phyloP scores from a whole-genome alignment of 2,888 invertebrate species.

The Salpingus planirostris region DNA sequence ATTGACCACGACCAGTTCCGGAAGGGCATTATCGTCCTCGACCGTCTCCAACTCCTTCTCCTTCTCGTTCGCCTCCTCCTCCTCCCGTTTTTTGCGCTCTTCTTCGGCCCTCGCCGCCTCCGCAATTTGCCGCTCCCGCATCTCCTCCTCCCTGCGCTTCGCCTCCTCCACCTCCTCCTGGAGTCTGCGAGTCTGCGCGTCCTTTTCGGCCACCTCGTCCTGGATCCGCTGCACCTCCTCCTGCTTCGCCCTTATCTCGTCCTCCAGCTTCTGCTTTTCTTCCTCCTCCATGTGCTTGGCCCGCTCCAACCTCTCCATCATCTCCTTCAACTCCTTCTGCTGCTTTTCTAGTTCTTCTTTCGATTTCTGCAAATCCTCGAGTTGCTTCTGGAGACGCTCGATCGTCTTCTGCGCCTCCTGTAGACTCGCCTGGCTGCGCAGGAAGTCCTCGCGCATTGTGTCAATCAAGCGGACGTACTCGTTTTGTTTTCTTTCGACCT shows the following conservation, averaged over 20 bases:
- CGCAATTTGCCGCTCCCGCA: too few species aligned
- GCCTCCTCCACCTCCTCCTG: constrained; percentile 35
- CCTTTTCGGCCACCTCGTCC: constrained; percentile 31
- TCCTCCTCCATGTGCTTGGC: constrained; percentile 85
- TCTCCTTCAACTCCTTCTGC: constrained; percentile 74
- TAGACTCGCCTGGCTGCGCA: constrained; percentile 63
- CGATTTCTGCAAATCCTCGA: constrained; percentile 76
- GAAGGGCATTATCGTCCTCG: constrained; percentile 28
- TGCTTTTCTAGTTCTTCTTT: constrained; percentile 81
- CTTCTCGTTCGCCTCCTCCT: constrained; percentile 8
- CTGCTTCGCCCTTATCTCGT: constrained; percentile 79
- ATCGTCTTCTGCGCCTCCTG: constrained; percentile 80
- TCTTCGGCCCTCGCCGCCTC: constrained; percentile 22
- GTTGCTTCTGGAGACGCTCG: constrained; percentile 72
- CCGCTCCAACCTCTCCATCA: constrained; percentile 86
- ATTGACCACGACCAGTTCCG: constrained; percentile 32
- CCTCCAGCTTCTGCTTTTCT: constrained; percentile 71
- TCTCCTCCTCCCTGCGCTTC: constrained; percentile 24
- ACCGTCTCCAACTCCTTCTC: constrained; percentile 29
- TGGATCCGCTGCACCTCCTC: constrained; percentile 36
- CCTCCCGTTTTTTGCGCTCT: constrained; percentile 11
- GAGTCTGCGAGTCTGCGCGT: constrained; percentile 30
- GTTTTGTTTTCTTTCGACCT: constrained; percentile 89
- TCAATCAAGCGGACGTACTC: constrained; percentile 88
- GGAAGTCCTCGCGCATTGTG: constrained; percentile 88